These are phyloP conservation scores for Corvus cornix DNA, from an alignment of 2,113 vertebrate genomes.

Conservation along the genomic window DNA sequence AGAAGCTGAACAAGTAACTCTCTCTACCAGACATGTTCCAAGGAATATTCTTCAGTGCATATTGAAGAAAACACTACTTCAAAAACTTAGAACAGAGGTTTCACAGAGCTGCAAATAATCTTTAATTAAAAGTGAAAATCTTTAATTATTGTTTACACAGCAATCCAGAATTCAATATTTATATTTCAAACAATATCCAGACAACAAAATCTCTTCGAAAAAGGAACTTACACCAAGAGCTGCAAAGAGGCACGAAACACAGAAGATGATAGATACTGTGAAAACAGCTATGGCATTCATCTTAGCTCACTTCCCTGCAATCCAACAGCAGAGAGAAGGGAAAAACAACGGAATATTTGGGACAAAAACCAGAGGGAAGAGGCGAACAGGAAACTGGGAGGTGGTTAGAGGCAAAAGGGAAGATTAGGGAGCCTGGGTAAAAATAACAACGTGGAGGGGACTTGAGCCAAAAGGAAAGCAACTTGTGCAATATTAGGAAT, in stretches of 20 bases:
- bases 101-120: background rate
- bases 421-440: conserved; percentile 19
- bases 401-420: conserved; percentile 2
- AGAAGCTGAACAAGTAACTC: background rate
- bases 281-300: conserved; percentile 49
- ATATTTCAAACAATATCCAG: background rate
- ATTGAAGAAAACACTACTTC: background rate
- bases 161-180: background rate
- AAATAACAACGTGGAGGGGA: conserved; percentile 23
- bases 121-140: background rate
- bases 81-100: background rate
- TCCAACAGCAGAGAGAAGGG: background rate
- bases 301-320: background rate
- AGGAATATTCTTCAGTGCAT: background rate
- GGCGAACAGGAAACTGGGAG: conserved; percentile 16
- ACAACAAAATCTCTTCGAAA: background rate
- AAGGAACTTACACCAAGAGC: conserved; percentile 47
- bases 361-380: conserved; percentile 18
- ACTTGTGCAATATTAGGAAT: background rate
- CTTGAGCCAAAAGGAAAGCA: background rate
- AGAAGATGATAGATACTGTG: conserved; percentile 32
- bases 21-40: background rate
- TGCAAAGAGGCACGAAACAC: conserved; percentile 48
- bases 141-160: background rate
- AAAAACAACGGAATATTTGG: background rate